A percentile compares a stretch with the other conserved stretches of the same genome.
Conservation (phyloP, 2,113 vertebrate genomes). For the Chamaea fasciata region DNA sequence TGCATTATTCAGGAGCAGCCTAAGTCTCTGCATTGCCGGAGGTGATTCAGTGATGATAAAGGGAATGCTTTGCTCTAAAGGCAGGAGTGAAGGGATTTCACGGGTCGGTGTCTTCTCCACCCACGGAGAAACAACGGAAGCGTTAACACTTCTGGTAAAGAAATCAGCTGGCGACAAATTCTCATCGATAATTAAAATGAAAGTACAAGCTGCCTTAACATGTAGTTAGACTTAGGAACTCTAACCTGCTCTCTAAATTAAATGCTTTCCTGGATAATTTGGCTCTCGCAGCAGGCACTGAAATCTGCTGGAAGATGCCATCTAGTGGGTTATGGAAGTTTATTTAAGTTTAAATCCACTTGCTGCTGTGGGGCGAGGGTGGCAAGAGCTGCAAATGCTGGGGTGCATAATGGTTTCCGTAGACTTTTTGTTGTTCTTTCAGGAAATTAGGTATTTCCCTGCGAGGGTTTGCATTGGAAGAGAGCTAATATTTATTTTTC, state of each 20-base stretch:
- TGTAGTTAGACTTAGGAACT: not conserved
- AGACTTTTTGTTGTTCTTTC: not conserved
- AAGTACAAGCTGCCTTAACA: not conserved
- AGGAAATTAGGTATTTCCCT: not conserved
- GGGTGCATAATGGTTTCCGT: not conserved
- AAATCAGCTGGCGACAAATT: not conserved
- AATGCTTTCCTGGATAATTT: not conserved
- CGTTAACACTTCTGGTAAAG: not conserved
- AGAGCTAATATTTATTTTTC: not conserved
- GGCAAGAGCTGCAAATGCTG: not conserved
- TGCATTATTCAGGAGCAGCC: conserved; percentile 29
- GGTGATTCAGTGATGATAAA: conserved; percentile 32
- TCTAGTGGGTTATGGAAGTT: conserved; percentile 64
- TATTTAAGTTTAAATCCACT: conserved; percentile 18
- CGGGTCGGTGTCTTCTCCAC: not conserved
- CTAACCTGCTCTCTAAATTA: conserved; percentile 28
- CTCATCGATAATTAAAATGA: not conserved
- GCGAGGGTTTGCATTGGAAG: not conserved
- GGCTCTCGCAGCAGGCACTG: not conserved
- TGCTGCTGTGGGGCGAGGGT: not conserved
- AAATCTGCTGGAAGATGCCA: conserved; percentile 68
- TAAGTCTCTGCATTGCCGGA: not conserved
- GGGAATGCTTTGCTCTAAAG: not conserved
- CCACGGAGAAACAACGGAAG: not conserved
- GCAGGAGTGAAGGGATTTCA: not conserved